Conservation (phyloP, 1,140 invertebrate species). For the Zaprionus kolodkinae region DNA sequence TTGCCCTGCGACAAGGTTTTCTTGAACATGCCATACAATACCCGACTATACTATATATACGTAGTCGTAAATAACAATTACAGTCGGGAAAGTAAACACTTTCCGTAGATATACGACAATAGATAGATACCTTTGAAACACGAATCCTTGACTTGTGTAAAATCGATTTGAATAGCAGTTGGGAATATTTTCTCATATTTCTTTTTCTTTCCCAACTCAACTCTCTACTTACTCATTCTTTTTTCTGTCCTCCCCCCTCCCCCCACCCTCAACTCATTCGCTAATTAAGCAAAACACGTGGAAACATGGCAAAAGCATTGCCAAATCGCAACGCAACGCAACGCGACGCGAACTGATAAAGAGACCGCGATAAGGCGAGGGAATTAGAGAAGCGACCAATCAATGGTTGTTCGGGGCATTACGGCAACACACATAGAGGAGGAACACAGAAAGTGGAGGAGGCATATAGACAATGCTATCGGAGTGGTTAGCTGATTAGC, state of each 20-base stretch:
- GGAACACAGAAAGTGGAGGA: neutral
- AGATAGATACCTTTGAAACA: conserved; percentile 4
- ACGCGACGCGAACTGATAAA: neutral
- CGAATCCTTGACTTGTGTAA: conserved; percentile 4
- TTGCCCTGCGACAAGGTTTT: neutral
- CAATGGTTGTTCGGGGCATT: conserved; percentile 5
- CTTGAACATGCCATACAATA: neutral
- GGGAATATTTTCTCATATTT: neutral
- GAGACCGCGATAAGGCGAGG: conserved; percentile 1
- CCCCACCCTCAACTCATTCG: neutral
- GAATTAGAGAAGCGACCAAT: conserved; percentile 6
- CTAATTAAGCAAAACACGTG: conserved; percentile 11
- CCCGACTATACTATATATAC: neutral
- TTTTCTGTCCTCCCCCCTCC: neutral
- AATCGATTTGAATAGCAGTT: conserved; percentile 1
- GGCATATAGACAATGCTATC: neutral
- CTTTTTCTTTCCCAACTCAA: neutral
- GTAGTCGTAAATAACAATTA: conserved; percentile 6
- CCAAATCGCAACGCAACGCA: neutral
- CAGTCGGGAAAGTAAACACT: conserved; percentile 3
- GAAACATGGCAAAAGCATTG: neutral
- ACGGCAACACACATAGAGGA: neutral
- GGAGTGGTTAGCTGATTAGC: conserved; percentile 29
- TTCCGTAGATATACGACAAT: neutral
- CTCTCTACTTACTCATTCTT: too few relatives aligned